Conservation (phyloP, 2,797 vertebrate species). For the Lemur catta region DNA sequence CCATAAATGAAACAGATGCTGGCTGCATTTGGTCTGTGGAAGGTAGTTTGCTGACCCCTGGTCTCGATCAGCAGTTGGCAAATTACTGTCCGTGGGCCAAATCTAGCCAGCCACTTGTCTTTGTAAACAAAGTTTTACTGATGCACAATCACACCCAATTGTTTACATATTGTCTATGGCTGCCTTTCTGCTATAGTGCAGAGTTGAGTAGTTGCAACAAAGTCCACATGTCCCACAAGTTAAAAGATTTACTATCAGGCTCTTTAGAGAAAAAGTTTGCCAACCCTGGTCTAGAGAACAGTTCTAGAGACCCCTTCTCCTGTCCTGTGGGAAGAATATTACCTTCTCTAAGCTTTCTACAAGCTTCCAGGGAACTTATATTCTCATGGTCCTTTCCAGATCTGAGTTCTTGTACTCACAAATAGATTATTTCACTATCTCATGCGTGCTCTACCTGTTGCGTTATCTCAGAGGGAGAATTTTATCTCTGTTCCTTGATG, state of each 20-base stretch:
- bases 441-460: background rate
- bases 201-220: background rate
- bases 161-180: background rate
- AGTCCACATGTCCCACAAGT: background rate
- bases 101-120: background rate
- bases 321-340: background rate
- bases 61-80: background rate
- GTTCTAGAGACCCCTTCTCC: background rate
- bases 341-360: background rate
- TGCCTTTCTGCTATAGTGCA: background rate
- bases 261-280: background rate
- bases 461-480: background rate
- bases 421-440: background rate
- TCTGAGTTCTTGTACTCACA: background rate
- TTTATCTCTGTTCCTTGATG: background rate
- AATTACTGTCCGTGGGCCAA: background rate
- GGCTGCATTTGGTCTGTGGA: background rate
- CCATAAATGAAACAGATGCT: background rate
- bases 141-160: background rate
- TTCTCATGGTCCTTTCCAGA: background rate
- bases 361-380: background rate
- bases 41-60: background rate
- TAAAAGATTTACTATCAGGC: background rate
- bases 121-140: conserved; percentile 28
- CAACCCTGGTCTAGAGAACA: background rate